These are phyloP conservation scores for Sciurus vulgaris DNA, from an alignment of 2,797 vertebrate species.

Conservation along the genomic window DNA sequence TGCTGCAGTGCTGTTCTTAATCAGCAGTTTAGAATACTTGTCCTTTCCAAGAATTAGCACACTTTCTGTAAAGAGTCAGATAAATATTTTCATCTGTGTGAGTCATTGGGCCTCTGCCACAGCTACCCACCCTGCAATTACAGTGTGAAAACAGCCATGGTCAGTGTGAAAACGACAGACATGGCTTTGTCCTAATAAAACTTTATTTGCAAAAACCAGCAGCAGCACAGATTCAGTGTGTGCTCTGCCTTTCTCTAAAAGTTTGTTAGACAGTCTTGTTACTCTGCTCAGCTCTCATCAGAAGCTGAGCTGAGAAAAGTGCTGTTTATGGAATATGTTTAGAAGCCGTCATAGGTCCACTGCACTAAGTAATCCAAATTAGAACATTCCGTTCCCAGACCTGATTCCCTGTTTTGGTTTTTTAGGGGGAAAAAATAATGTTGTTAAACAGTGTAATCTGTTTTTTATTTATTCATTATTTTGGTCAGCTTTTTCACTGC, in stretches of 20 bases:
- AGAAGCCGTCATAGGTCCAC: not conserved
- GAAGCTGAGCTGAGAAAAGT: conserved; percentile 5
- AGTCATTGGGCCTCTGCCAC: not conserved
- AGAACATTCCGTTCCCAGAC: not conserved
- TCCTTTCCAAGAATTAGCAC: not conserved
- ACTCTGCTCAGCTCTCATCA: not conserved
- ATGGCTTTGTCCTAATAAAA: not conserved
- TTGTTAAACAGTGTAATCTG: not conserved
- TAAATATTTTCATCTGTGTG: not conserved
- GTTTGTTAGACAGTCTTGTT: conserved; percentile 4
- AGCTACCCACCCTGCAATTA: not conserved
- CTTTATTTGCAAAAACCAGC: not conserved
- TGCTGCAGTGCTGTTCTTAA: not conserved
- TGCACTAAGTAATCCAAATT: conserved; percentile 4
- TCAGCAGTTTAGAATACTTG: not conserved
- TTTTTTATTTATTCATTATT: too few relatives aligned
- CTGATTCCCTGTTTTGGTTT: not conserved
- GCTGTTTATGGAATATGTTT: not conserved
- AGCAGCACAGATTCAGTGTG: not conserved
- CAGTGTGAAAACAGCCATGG: not conserved
- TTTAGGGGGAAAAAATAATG: not conserved
- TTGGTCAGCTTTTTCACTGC: too few relatives aligned
- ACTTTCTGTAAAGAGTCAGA: not conserved
- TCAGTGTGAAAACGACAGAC: not conserved
- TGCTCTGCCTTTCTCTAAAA: not conserved